Evolutionary conservation across 92 coral and sea anemone species (phyloP).

Genomic region (Actinostola sp.): DNA sequence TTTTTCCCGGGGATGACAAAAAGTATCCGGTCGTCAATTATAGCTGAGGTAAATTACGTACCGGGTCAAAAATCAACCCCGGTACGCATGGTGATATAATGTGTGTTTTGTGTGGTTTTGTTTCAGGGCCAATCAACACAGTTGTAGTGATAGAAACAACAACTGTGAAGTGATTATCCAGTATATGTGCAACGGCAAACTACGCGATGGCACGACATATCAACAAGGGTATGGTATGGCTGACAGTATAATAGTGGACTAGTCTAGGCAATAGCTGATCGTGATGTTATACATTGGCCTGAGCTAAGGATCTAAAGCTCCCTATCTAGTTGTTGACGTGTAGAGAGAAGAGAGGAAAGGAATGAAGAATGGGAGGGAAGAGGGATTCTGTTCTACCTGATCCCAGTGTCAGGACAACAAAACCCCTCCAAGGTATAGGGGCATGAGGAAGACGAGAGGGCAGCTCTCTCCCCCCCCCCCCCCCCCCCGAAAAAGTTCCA

Average conservation of each 20-base stretch:
- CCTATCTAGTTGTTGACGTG: too few relatives aligned
- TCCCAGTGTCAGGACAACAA: too few relatives aligned
- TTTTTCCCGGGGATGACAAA: background rate
- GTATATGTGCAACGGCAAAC: slow-evolving; percentile 90
- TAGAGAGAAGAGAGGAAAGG: background rate
- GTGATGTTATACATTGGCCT: too few relatives aligned
- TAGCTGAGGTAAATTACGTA: background rate
- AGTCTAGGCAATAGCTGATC: too few relatives aligned
- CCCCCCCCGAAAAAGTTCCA: too few relatives aligned
- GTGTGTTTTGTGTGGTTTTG: background rate
- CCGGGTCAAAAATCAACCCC: background rate
- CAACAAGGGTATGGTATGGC: slow-evolving; percentile 68
- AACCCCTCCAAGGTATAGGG: too few relatives aligned
- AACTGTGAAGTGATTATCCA: slow-evolving; percentile 92
- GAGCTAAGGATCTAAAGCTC: too few relatives aligned
- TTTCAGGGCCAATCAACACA: slow-evolving; percentile 94
- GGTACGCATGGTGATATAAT: background rate
- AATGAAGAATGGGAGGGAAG: too few relatives aligned
- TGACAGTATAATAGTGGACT: background rate
- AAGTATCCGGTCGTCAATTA: background rate
- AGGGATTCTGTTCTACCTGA: too few relatives aligned
- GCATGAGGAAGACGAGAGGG: too few relatives aligned
- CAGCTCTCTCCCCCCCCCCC: too few relatives aligned
- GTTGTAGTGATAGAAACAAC: slow-evolving; percentile 86
- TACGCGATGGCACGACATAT: slow-evolving; percentile 87